Base-by-base conservation (phyloP, 2,113 vertebrate species). In the Myiopsitta monachus region DNA sequence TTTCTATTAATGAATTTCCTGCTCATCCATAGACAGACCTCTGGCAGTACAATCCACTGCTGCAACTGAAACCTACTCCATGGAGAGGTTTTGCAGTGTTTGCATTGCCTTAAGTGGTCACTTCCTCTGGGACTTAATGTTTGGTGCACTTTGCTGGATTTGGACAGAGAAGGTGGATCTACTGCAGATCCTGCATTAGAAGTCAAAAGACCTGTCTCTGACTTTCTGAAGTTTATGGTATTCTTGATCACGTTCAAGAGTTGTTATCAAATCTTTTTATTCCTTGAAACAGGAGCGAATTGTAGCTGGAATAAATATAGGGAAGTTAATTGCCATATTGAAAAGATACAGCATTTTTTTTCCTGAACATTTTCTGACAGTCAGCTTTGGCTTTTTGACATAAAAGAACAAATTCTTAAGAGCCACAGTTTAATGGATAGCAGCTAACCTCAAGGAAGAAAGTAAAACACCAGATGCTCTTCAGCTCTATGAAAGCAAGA, bases 381-480 rank as follows among this genome's bases (percentile, higher is more conserved):
- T 88, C 21, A 61, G 13, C 23, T 77, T 83, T 82, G 49, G 39
- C 31, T 96, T 77, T 84, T 79, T 96, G 72, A 95, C 41, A 89
- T 52, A 87, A 67, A 31, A 84, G 41, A 88, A n/a, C 51, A 95
- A 80, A 79, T 85, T 91, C 83, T 63, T 51, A 73, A 94, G 24
- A 77, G 30, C 27, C 67, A 75, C 61, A 83, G 39, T 33, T 31
- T 97, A 90, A 97, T 89, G 70, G 51, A 89, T 94, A 95, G n/a
- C 92, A 92, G 86, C 44, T 92, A 95, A 89, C 36, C 30, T 83
- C 2, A 0, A 93, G 75, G 75, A 94, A 84, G 52, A 94, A 63
- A 78, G 31, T 59, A 91, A 83, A 94, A 30, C 7, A 13, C 36
- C 87, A 96, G 86, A 93, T 92, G 62, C n/a, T 90, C 18, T 38